Percentiles rank a stretch among this genome's conserved stretches.
phyloP scores from a whole-genome alignment of 1,140 invertebrate genomes.

The Pachypeltis micranthus region DNA sequence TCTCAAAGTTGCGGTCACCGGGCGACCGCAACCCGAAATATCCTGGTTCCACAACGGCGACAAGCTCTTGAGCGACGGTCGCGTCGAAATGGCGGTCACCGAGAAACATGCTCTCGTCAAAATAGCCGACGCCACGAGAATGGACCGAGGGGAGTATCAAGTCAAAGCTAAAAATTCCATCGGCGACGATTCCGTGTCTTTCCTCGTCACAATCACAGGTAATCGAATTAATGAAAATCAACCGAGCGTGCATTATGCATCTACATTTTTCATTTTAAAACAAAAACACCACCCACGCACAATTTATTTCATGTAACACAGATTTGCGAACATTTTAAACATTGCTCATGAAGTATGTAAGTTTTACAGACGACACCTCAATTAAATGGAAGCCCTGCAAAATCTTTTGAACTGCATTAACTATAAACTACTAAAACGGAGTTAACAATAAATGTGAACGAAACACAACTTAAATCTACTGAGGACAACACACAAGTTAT shows the following conservation, averaged over 20 bases:
- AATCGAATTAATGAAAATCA: too few relatives aligned
- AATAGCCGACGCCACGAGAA: slow-evolving; percentile 54
- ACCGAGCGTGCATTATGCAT: too few relatives aligned
- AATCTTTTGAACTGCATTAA: too few relatives aligned
- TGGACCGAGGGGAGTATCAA: slow-evolving; percentile 76
- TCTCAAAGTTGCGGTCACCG: slow-evolving; percentile 78
- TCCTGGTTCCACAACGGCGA: slow-evolving; percentile 82
- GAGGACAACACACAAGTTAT: too few relatives aligned
- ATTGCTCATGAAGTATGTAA: too few relatives aligned
- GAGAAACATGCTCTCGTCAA: slow-evolving; percentile 49
- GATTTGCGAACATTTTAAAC: too few relatives aligned
- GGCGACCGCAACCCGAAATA: slow-evolving; percentile 67
- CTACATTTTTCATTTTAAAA: too few relatives aligned
- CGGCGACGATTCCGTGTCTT: slow-evolving; percentile 65
- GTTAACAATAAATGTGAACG: too few relatives aligned
- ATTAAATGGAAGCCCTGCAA: too few relatives aligned
- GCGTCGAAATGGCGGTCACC: slow-evolving; percentile 28
- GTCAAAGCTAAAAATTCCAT: slow-evolving; percentile 66
- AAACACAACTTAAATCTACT: too few relatives aligned
- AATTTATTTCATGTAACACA: neutral
- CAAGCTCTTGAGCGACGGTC: slow-evolving; percentile 43
- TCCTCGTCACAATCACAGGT: slow-evolving; percentile 77
- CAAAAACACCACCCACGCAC: neutral
- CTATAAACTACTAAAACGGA: too few relatives aligned
- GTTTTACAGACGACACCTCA: too few relatives aligned